Base-by-base conservation (phyloP, 1,140 invertebrate species). In the Bombus vancouverensis region DNA sequence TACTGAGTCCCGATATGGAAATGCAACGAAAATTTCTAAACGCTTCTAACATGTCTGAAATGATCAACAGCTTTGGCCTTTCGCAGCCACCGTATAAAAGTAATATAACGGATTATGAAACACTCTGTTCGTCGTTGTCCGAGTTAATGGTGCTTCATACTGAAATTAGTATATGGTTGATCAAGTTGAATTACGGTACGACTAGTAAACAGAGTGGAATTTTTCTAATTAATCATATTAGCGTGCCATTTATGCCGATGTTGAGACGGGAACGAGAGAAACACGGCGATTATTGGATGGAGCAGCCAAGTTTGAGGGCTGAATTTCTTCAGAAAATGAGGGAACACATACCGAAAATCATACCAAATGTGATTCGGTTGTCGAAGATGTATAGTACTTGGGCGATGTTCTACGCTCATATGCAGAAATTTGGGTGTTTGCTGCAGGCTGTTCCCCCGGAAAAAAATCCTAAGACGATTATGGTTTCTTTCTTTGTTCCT, bases 221-320 rank as follows among this genome's bases (percentile, higher is more conserved):
- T 0, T 91, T 91, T 66, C 37, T 91, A 18, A 91, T 91, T 10
- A 91, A 90, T 87, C 88, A 91, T 22, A 88, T 90, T 9, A 91
- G 88, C n/a, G 62, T 91, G 2, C 90, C 90, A 10, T 91, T 91
- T 28, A 91, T 91, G 90, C 89, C 85, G 34, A 37, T 53, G 2
- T 28, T 91, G 28, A 81, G 90, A 25, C 83, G 70, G 25, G 82
- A 87, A 42, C 18, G 85, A 22, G 39, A 82, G 34, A 62, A 37
- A 10, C 70, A 80, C n/a, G 88, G 87, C 3, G 68, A 90, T 9
- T n/a, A 59, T 4, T 91, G 90, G 90, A 37, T 10, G 1, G 59
- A 1, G 10, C 39, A 85, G 34, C 3, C 68, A 1, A 34, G 59
- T 3, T 12, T 87, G 37, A n/a, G 85, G 9, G 22, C 53, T 3